These are phyloP conservation scores for Diadegma fenestrale DNA, from an alignment of 2,888 invertebrate genomes.

Conservation along the genomic window DNA sequence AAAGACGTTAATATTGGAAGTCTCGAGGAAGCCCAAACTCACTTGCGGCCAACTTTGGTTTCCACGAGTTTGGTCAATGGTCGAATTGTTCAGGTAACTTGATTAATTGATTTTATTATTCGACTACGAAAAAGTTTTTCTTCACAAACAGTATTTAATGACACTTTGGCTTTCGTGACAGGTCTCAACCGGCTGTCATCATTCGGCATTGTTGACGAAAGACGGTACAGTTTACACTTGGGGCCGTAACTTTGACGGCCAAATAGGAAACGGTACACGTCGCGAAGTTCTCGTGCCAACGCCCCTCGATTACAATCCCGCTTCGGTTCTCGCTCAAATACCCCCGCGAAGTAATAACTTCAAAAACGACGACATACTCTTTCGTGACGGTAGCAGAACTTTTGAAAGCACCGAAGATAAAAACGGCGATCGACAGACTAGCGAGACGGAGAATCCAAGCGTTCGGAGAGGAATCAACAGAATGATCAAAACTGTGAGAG, in stretches of 20 bases:
- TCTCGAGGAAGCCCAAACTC: slow-evolving; percentile 82
- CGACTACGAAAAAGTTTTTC: background rate
- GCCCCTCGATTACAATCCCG: slow-evolving; percentile 85
- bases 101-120: background rate
- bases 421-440: slow-evolving; percentile 49
- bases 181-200: slow-evolving; percentile 92
- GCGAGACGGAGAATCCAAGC: slow-evolving; percentile 73
- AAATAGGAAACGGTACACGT: slow-evolving; percentile 91
- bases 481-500: slow-evolving; percentile 83
- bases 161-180: slow-evolving; percentile 65
- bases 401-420: slow-evolving; percentile 59
- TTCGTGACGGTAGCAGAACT: slow-evolving; percentile 62
- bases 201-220: slow-evolving; percentile 91
- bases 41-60: slow-evolving; percentile 88
- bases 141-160: too few relatives aligned
- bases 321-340: slow-evolving; percentile 79
- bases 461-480: slow-evolving; percentile 59
- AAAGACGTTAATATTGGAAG: slow-evolving; percentile 70
- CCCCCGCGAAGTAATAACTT: slow-evolving; percentile 74
- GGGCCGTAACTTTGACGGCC: slow-evolving; percentile 96
- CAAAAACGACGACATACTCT: slow-evolving; percentile 61
- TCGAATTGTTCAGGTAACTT: slow-evolving; percentile 87
- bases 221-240: slow-evolving; percentile 92
- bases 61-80: slow-evolving; percentile 88
- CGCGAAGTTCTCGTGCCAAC: slow-evolving; percentile 87